Evolutionary conservation across 30 jellyfish, hydroid and myxozoan species (phyloP).

Genomic region (Aurelia aurita): DNA sequence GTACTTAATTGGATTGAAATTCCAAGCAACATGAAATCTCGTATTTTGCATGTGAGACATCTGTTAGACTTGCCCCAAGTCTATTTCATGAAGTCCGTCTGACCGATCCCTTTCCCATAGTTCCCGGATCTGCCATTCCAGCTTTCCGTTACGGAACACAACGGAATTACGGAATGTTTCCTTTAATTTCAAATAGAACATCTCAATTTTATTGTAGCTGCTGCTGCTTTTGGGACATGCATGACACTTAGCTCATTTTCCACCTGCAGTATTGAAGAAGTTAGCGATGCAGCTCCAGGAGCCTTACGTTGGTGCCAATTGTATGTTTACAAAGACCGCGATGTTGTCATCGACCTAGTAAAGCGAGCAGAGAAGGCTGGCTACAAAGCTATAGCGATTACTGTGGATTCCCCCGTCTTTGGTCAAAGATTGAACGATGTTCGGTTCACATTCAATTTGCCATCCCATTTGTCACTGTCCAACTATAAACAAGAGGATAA

Average conservation of each 20-base stretch:
- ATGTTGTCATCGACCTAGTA: slow-evolving; percentile 65
- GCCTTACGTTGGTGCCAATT: slow-evolving; percentile 73
- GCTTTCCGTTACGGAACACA: too few relatives aligned
- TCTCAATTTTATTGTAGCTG: too few relatives aligned
- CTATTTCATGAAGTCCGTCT: too few relatives aligned
- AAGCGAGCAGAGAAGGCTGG: slow-evolving; percentile 85
- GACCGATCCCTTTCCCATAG: too few relatives aligned
- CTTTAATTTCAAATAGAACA: too few relatives aligned
- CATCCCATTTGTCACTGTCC: slow-evolving; percentile 56
- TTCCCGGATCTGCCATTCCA: too few relatives aligned
- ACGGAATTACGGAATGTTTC: too few relatives aligned
- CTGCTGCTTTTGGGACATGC: slow-evolving; percentile 67
- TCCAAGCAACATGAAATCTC: too few relatives aligned
- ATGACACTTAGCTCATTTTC: slow-evolving; percentile 83
- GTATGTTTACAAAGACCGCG: slow-evolving; percentile 76
- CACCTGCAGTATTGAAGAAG: slow-evolving; percentile 75
- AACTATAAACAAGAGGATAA: slow-evolving; percentile 34
- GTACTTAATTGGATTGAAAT: too few relatives aligned
- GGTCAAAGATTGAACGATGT: slow-evolving; percentile 66
- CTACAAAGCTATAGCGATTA: slow-evolving; percentile 73
- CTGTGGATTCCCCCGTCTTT: slow-evolving; percentile 77
- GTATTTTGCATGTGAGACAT: too few relatives aligned
- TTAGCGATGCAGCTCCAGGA: slow-evolving; percentile 59
- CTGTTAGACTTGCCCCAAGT: too few relatives aligned
- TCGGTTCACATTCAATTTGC: slow-evolving; percentile 52